Evolutionary conservation across 2,797 vertebrate species (phyloP).

Genomic region (Epinephelus awoara): DNA sequence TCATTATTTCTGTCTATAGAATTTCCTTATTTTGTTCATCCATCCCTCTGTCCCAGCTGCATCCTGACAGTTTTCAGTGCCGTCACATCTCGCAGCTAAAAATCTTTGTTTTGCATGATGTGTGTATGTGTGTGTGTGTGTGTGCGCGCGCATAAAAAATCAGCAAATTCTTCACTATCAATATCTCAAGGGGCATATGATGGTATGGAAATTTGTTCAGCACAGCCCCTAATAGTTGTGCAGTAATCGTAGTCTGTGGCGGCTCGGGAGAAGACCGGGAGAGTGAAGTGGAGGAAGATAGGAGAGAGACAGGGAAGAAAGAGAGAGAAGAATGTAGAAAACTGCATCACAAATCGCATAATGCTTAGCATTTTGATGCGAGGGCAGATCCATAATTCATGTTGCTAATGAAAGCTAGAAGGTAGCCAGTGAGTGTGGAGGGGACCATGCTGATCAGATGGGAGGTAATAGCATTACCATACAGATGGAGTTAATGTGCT

Average conservation of each 20-base stretch:
- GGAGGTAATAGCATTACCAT: slow-evolving; percentile 77
- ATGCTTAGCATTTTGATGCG: slow-evolving; percentile 83
- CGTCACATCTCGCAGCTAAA: slow-evolving; percentile 30
- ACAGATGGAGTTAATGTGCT: slow-evolving; percentile 75
- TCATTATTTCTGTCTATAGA: slow-evolving; percentile 45
- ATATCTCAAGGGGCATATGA: slow-evolving; percentile 74
- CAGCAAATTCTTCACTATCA: slow-evolving; percentile 64
- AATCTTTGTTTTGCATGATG: slow-evolving; percentile 31
- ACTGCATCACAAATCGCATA: slow-evolving; percentile 72
- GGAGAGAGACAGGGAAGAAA: slow-evolving; percentile 55
- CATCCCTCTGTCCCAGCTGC: slow-evolving; percentile 20
- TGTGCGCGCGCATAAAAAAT: slow-evolving; percentile 39
- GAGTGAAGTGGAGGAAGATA: slow-evolving; percentile 58
- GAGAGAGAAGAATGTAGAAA: slow-evolving; percentile 69
- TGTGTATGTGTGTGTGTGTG: not conserved
- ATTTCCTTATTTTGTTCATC: slow-evolving; percentile 44
- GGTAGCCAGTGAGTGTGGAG: slow-evolving; percentile 70
- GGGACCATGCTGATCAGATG: slow-evolving; percentile 73
- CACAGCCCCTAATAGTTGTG: slow-evolving; percentile 66
- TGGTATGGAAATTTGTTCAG: slow-evolving; percentile 77
- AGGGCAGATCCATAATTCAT: slow-evolving; percentile 84
- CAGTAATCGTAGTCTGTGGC: slow-evolving; percentile 65
- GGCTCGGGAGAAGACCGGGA: slow-evolving; percentile 44
- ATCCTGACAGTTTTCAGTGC: slow-evolving; percentile 34
- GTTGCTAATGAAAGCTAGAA: slow-evolving; percentile 82